A percentile compares a stretch with the other conserved stretches of the same genome.
These are phyloP conservation scores for Drosophila anomelani DNA, from an alignment of 2,888 invertebrate genomes.

Conservation along the genomic window DNA sequence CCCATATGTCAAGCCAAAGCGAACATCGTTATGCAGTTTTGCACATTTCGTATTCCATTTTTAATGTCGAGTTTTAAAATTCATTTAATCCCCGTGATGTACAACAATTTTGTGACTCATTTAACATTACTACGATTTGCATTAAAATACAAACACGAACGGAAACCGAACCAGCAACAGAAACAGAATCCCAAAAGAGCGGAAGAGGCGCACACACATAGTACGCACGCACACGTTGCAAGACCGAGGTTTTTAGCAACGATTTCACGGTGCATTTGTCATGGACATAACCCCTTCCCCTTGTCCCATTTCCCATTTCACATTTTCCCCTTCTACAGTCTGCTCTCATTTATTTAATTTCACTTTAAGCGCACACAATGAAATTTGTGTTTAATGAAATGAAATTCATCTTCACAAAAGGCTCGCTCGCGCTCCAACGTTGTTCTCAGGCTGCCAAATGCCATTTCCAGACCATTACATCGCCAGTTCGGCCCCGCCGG, in stretches of 20 bases:
- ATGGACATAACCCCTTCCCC: slow-evolving; percentile 41
- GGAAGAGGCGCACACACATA: neutral
- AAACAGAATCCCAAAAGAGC: slow-evolving; percentile 11
- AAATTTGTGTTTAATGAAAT: slow-evolving; percentile 74
- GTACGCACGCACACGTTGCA: slow-evolving; percentile 9
- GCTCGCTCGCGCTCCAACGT: slow-evolving; percentile 20
- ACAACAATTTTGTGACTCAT: slow-evolving; percentile 73
- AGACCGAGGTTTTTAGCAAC: slow-evolving; percentile 49
- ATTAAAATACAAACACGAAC: slow-evolving; percentile 47
- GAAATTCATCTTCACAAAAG: slow-evolving; percentile 67
- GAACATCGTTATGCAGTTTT: slow-evolving; percentile 47
- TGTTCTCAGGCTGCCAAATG: slow-evolving; percentile 62
- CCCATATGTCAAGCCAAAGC: slow-evolving; percentile 34
- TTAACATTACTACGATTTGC: slow-evolving; percentile 66
- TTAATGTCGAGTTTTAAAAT: slow-evolving; percentile 53
- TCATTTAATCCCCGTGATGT: slow-evolving; percentile 57
- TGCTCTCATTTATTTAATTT: slow-evolving; percentile 72
- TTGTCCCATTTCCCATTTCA: slow-evolving; percentile 15
- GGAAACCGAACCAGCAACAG: slow-evolving; percentile 31
- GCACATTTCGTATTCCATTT: slow-evolving; percentile 42
- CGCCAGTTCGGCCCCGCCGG: slow-evolving; percentile 24
- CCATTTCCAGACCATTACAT: slow-evolving; percentile 78
- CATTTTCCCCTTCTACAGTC: neutral
- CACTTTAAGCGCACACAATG: slow-evolving; percentile 67
- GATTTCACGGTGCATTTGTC: slow-evolving; percentile 70